phyloP scores from a whole-genome alignment of 2,113 vertebrate genomes.

The Forbesichthys agassizii region DNA sequence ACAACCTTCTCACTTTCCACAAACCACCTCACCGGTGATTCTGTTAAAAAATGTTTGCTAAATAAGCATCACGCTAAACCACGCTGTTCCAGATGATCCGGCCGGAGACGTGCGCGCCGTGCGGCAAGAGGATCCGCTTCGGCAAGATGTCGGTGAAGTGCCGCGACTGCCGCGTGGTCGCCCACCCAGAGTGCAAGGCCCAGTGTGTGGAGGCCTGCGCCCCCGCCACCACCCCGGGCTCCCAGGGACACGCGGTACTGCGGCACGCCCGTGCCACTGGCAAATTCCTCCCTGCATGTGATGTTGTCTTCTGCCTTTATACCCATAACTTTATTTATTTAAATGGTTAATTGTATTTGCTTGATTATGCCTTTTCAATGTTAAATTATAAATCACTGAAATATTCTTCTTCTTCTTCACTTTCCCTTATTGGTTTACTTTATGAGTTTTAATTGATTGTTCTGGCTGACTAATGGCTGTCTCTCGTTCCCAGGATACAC shows the following conservation, averaged over 20 bases:
- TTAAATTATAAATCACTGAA: too few relatives aligned
- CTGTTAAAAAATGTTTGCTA: too few relatives aligned
- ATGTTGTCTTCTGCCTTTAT: too few relatives aligned
- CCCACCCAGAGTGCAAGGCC: constrained; percentile 79
- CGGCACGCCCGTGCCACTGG: not conserved
- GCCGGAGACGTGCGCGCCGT: constrained; percentile 74
- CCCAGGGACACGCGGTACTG: constrained; percentile 28
- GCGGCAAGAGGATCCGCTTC: constrained; percentile 82
- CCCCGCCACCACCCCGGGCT: not conserved
- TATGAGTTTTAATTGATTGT: too few relatives aligned
- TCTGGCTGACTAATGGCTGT: not conserved
- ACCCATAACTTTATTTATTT: too few relatives aligned
- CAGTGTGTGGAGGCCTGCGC: constrained; percentile 53
- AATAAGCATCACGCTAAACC: not conserved
- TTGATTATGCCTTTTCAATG: too few relatives aligned
- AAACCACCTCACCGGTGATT: too few relatives aligned
- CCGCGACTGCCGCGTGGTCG: constrained; percentile 74
- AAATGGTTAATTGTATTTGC: too few relatives aligned
- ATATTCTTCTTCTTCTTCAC: too few relatives aligned
- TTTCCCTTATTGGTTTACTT: too few relatives aligned
- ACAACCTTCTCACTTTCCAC: too few relatives aligned
- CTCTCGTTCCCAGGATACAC: constrained; percentile 60
- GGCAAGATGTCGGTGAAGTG: constrained; percentile 83
- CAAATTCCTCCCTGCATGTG: too few relatives aligned
- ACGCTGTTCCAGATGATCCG: constrained; percentile 78